Conservation (phyloP, 1,140 invertebrate genomes). For the Venturia canescens region DNA sequence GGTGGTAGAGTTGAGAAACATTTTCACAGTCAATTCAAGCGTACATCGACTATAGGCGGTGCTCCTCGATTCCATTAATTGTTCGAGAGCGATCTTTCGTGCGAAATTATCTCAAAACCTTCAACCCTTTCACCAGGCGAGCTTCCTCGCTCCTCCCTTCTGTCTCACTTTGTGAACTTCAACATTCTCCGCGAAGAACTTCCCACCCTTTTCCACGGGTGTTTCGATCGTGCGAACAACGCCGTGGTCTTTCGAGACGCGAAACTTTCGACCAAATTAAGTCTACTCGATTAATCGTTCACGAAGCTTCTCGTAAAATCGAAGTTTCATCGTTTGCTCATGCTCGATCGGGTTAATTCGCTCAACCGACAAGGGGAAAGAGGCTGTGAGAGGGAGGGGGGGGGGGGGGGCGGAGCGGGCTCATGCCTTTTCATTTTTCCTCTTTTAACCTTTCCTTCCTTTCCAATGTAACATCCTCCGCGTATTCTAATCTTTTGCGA, state of each 20-base stretch:
- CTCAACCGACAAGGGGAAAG: neutral
- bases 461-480: neutral
- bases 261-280: conserved; percentile 41
- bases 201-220: neutral
- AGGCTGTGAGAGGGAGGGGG: too few species aligned
- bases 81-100: conserved; percentile 29
- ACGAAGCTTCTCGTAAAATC: conserved; percentile 2
- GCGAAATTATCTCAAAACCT: conserved; percentile 36
- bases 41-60: conserved; percentile 20
- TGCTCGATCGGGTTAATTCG: conserved; percentile 27
- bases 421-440: neutral
- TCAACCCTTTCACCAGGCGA: conserved; percentile 9
- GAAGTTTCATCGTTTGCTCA: conserved; percentile 20
- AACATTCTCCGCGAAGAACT: conserved; percentile 2
- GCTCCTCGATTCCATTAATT: conserved; percentile 37
- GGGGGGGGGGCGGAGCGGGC: neutral
- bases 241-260: conserved; percentile 11
- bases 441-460: neutral
- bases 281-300: conserved; percentile 41
- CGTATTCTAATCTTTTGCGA: neutral
- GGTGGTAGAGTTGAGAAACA: neutral
- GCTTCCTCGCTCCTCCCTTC: neutral
- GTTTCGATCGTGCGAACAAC: conserved; percentile 1
- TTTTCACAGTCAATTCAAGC: conserved; percentile 6
- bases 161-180: neutral